phyloP scores from a whole-genome alignment of 2,888 invertebrate species.

The Petrophora chlorosata region DNA sequence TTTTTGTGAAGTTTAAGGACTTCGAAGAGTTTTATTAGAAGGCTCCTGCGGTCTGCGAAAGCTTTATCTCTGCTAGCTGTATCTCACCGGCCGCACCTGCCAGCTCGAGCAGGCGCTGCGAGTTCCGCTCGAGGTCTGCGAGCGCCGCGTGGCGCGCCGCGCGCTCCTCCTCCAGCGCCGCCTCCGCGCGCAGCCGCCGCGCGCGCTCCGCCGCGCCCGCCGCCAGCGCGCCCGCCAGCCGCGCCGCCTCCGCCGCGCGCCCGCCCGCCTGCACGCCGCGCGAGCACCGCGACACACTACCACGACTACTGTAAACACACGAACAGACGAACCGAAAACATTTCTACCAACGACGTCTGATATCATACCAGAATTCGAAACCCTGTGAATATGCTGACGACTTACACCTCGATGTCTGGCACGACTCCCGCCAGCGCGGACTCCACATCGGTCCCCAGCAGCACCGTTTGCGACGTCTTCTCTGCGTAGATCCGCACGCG shows the following conservation, averaged over 20 bases:
- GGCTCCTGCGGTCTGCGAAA: too few species aligned
- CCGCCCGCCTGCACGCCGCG: slow-evolving; percentile 86
- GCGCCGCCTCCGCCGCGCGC: slow-evolving; percentile 85
- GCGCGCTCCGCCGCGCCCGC: slow-evolving; percentile 85
- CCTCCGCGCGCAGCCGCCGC: slow-evolving; percentile 83
- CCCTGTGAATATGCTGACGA: too few species aligned
- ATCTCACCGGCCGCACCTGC: slow-evolving; percentile 76
- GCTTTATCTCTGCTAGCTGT: too few species aligned
- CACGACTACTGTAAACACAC: slow-evolving; percentile 46
- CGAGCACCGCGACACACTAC: slow-evolving; percentile 77
- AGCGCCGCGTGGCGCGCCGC: slow-evolving; percentile 89
- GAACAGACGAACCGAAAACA: too few species aligned
- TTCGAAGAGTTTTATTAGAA: too few species aligned
- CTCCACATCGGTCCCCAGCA: slow-evolving; percentile 88
- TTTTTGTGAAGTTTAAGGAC: too few species aligned
- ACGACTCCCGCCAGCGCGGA: slow-evolving; percentile 86
- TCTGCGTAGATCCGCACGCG: slow-evolving; percentile 91
- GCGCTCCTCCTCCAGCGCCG: slow-evolving; percentile 86
- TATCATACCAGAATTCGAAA: too few species aligned
- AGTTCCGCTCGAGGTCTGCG: slow-evolving; percentile 89
- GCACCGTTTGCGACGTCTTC: slow-evolving; percentile 89
- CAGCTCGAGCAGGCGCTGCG: slow-evolving; percentile 87
- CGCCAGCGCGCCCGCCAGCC: slow-evolving; percentile 84
- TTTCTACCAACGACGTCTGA: not conserved
- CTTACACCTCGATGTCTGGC: slow-evolving; percentile 74